Evolutionary conservation across 2,113 vertebrate genomes (phyloP), one percentile per base, ranked within the genome.

Genomic region (Okapia johnstoni): DNA sequence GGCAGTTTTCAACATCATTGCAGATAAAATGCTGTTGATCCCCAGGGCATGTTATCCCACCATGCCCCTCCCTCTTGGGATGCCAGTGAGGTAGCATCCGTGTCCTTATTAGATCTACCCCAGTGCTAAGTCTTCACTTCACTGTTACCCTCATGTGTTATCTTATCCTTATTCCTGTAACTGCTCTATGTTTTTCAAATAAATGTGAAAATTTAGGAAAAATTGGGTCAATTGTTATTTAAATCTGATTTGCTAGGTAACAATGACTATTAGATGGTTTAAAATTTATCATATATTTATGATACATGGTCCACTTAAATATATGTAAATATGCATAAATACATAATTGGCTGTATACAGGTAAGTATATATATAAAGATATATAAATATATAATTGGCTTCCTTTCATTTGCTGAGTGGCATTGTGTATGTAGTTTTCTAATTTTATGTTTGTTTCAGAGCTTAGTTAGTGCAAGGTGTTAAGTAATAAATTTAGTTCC

Each of bases 161-260:
- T 61, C 15, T 52, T 80, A 15, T 26, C 17, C 43, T 2, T 28
- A 13, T 81, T 28, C 48, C 60, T 7, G n/a, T 43, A 85, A 5
- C 33, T 80, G n/a, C 23, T 50, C 77, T 95, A 60, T 3, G 48
- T 80, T 96, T 93, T 86, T 66, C 28, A 89, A 85, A 15, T 85
- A 88, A 60, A 43, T 90, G 9, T 93, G 76, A 95, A 92, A 36
- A 90, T 23, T 73, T 61, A 83, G 90, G 40, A 87, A 92, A 95
- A 84, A 52, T 76, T 85, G 76, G 17, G 16, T 55, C 10, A 57
- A 2, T 60, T 21, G 30, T 83, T 85, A 79, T 43, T 94, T 94
- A 73, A 80, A 83, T 93, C 33, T 85, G 25, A 92, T 57, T 70
- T 96, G 26, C 30, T 76, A 73, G 36, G 16, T 86, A 95, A 25